Evolutionary conservation across 2,797 vertebrate species (phyloP).

Genomic region (Paedocypris micromegethes): DNA sequence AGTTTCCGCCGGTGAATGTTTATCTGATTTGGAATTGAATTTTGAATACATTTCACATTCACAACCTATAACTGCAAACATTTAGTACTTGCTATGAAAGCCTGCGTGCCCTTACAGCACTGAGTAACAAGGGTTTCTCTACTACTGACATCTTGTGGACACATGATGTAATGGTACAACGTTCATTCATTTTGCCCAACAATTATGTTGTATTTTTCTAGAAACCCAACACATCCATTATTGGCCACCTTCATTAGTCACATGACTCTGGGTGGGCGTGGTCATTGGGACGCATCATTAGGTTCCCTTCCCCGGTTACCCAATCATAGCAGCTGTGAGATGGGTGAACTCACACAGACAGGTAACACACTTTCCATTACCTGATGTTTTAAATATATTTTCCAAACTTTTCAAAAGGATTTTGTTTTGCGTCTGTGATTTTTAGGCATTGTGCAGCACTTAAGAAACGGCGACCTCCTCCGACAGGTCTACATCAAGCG

Average conservation of each 20-base stretch:
- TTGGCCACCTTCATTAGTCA: constrained; percentile 82
- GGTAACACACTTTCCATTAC: constrained; percentile 61
- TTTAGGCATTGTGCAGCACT: constrained; percentile 88
- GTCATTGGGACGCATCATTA: constrained; percentile 81
- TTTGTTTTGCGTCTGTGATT: constrained; percentile 13
- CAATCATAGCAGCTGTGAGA: constrained; percentile 84
- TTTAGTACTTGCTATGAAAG: no score
- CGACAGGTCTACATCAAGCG: constrained; percentile 79
- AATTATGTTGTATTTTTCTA: constrained; percentile 47
- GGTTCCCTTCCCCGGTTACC: constrained; percentile 82
- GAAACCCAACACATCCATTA: constrained; percentile 84
- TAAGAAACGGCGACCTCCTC: constrained; percentile 85
- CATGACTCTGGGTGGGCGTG: constrained; percentile 77
- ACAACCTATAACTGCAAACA: no score
- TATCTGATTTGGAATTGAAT: no score
- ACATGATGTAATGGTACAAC: neutral
- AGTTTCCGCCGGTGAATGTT: no score
- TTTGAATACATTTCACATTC: no score
- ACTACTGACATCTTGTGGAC: constrained; percentile 16
- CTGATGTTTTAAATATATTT: neutral
- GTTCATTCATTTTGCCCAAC: no score
- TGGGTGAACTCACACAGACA: constrained; percentile 95
- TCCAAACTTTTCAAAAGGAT: neutral
- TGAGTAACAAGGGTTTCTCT: neutral
- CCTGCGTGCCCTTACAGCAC: no score